Percentiles rank a stretch among this genome's conserved stretches.
These are phyloP conservation scores for Leptinotarsa juncta DNA, from an alignment of 2,888 invertebrate species.

Conservation along the genomic window DNA sequence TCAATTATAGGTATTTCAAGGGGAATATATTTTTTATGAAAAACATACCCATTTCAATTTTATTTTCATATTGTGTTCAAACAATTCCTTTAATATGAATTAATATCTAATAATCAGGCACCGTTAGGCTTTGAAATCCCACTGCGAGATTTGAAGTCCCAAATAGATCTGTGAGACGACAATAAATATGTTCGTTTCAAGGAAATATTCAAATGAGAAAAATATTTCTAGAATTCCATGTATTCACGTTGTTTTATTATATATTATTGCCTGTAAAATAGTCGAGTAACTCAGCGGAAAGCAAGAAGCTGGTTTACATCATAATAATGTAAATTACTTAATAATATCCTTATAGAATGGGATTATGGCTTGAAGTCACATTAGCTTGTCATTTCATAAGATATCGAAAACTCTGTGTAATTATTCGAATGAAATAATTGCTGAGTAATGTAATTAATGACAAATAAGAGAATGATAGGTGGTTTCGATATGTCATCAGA, in stretches of 20 bases:
- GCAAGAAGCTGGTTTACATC: constrained; percentile 43
- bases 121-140: constrained; percentile 14
- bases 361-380: constrained; percentile 42
- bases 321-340: constrained; percentile 46
- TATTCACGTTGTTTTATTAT: constrained; percentile 30
- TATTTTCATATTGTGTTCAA: too few species aligned
- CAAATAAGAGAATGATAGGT: background rate
- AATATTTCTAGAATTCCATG: constrained; percentile 24
- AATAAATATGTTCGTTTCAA: background rate
- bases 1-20: too few species aligned
- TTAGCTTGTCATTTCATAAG: constrained; percentile 42
- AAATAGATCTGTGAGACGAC: background rate
- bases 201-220: background rate
- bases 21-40: too few species aligned
- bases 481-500: background rate
- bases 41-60: too few species aligned
- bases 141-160: constrained; percentile 6
- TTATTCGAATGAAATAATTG: constrained; percentile 29
- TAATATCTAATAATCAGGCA: too few species aligned
- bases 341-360: constrained; percentile 45
- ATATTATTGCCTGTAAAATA: constrained; percentile 29
- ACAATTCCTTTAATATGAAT: too few species aligned
- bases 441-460: constrained; percentile 32
- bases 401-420: constrained; percentile 16
- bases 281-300: constrained; percentile 28